Evolutionary conservation across 1,140 invertebrate genomes (phyloP), one percentile per base, ranked within the genome.

Genomic region (Panagrolaimus sp.): DNA sequence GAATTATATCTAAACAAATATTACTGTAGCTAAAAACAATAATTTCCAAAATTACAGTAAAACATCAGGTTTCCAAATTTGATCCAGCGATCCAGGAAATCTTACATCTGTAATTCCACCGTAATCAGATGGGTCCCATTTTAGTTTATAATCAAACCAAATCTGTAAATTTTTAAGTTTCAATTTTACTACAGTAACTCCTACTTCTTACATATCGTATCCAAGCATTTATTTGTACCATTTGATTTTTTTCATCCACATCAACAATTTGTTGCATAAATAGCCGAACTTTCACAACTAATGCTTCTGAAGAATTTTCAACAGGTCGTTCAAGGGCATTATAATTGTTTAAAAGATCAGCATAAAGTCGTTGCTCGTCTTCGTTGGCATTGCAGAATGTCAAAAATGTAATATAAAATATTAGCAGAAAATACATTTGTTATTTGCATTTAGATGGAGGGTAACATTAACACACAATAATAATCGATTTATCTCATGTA

Each of bases 211-310:
- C 74, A 70, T 75, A 76, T 57, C 73, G 68, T 11, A 76, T 57
- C 74, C 74, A 76, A 9, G 74, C 74, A 68, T 76, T 76, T 5
- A 76, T 62, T 25, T 72, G 68, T 48, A 76, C 73, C 4, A 76
- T 64, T 53, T 76, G 74, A 65, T 76, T 72, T 48, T 72, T 75
- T 64, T 83, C 91, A 89, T 89, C 95, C 89, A 98, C 93, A 87
- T 97, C 94, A 85, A 98, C 96, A 85, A 98, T 97, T 89, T 98
- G 95, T 89, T 96, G 95, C 83, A 98, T 89, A 82, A 92, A 96
- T 85, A 98, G 89, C 84, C 93, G 93, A 87, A 98, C 96, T 86
- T 89, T 92, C 85, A 98, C 90, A 86, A 90, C 89, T 80, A 98
- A 89, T 79, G 93, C 90, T 82, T 95, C 91, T 79, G 91, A 92